phyloP scores from a whole-genome alignment of 2,797 vertebrate genomes.

The Gorsachius magnificus region DNA sequence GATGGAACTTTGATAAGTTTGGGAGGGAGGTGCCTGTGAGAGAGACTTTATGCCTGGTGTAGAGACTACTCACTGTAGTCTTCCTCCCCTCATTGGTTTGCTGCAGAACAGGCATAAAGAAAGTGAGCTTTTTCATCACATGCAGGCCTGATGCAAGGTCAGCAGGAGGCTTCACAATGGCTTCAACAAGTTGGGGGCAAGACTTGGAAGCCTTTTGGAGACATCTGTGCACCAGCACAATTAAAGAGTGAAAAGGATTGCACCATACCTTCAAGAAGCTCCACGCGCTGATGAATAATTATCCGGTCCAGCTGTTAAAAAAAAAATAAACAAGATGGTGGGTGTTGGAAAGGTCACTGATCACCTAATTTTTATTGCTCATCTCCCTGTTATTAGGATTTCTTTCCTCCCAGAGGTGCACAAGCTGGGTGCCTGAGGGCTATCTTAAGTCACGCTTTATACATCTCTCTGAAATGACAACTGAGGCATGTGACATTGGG shows the following conservation, averaged over 20 bases:
- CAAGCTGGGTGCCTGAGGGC: background rate
- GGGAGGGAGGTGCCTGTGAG: background rate
- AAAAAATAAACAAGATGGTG: background rate
- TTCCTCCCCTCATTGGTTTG: background rate
- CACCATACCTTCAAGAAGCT: slow-evolving; percentile 89
- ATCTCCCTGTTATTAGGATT: background rate
- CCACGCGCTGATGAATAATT: slow-evolving; percentile 96
- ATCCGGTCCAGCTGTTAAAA: slow-evolving; percentile 88
- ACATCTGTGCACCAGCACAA: background rate
- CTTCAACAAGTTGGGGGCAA: background rate
- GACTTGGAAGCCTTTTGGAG: background rate
- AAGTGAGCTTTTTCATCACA: background rate
- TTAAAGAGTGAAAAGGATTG: background rate
- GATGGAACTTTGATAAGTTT: background rate
- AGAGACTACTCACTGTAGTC: background rate
- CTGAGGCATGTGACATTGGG: background rate
- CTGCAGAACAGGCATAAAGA: background rate
- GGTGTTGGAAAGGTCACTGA: background rate
- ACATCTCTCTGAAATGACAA: background rate
- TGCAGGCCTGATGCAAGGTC: background rate
- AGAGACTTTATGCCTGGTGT: background rate
- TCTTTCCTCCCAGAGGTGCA: background rate
- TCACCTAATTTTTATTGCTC: background rate
- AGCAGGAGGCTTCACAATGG: background rate
- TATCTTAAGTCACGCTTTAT: background rate